Base-by-base conservation (phyloP, 2,888 invertebrate species). In the Cosmia pyralina region DNA sequence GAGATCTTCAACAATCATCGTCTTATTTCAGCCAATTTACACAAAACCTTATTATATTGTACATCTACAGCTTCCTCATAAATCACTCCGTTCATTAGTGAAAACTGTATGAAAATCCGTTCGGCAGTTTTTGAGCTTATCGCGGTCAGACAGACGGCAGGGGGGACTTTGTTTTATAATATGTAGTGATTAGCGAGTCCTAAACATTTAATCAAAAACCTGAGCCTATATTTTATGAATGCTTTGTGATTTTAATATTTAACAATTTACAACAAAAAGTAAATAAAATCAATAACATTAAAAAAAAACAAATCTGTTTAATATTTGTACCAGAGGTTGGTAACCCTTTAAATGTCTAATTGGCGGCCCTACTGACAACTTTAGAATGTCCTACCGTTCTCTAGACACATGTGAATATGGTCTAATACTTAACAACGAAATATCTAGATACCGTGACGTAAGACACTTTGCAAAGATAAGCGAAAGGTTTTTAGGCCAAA, bases 381-480 rank as follows among this genome's bases (percentile, higher is more conserved):
- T 88, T 86, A 86, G 87, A 88, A 88, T 82, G 88, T 81, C 84
- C 82, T 81, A 69, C 79, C 83, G 81, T 81, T 86, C 81, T 70
- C 81, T 71, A 71, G 44, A 19, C 85, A 87, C 82, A 83, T 81
- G 81, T 87, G 81, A 78, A 75, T 78, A 84, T 80, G 84, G 68
- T 78, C 77, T 59, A 78, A 60, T 72, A 67, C 22, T 66, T 75
- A 70, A 86, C 78, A 81, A 78, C 78, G 67, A 77, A 81, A 77
- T 83, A 81, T 74, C 78, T 79, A 83, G 85, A 78, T 77, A 72
- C 41, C 10, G 72, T 82, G 82, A 84, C 77, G 79, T 81, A 76
- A 78, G 50, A 68, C 53, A 66, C 83, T 72, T 68, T 64, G 44
- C 79, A 77, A 58, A 81, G 84, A 85, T 87, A 85, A 83, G 81